Conservation (phyloP, 2,113 vertebrate genomes). For the Myrmecophaga tridactyla region DNA sequence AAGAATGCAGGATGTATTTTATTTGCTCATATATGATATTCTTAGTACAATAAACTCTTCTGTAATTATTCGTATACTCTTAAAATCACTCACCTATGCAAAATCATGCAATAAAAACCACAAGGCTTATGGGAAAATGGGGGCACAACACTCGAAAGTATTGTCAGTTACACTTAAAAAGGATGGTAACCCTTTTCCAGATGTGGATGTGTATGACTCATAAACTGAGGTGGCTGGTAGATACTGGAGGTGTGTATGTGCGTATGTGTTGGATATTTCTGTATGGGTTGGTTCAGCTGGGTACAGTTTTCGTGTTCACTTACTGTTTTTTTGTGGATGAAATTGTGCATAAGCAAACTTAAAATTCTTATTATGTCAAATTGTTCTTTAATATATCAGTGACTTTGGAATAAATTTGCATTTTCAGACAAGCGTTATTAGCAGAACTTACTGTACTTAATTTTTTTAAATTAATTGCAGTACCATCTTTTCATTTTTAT, state of each 20-base stretch:
- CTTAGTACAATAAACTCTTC: neutral
- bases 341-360: neutral
- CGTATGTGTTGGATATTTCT: neutral
- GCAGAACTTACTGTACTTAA: neutral
- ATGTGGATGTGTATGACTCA: neutral
- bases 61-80: neutral
- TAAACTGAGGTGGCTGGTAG: neutral
- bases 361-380: neutral
- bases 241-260: neutral
- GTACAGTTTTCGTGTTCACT: neutral
- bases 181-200: neutral
- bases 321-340: neutral
- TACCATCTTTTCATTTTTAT: neutral
- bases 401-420: neutral
- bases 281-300: neutral
- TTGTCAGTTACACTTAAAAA: neutral
- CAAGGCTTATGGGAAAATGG: neutral
- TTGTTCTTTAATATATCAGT: neutral
- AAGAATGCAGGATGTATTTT: conserved; percentile 14
- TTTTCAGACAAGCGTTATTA: neutral
- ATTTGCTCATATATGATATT: conserved; percentile 1
- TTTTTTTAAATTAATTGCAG: neutral
- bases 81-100: neutral
- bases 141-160: neutral
- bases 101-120: neutral